Percentiles rank a stretch among this genome's conserved stretches.
phyloP scores from a whole-genome alignment of 35 echinoderm and acorn worm species.

The Eucidaris tribuloides region DNA sequence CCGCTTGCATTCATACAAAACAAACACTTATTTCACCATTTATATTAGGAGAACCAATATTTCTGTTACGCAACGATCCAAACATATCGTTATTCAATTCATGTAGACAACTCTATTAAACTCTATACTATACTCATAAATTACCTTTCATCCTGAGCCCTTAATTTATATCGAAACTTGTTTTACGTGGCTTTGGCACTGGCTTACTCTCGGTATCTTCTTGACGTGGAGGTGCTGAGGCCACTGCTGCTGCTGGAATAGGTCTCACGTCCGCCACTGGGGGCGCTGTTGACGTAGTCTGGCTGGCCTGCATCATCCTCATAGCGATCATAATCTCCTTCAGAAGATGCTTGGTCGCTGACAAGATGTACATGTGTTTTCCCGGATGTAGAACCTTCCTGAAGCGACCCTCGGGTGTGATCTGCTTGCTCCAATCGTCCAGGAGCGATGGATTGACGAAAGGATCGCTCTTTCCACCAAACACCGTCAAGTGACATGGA shows the following conservation, averaged over 20 bases:
- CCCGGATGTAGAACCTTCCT: conserved; percentile 74
- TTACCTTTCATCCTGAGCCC: too few relatives aligned
- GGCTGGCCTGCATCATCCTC: conserved; percentile 21
- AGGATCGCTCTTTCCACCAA: conserved; percentile 83
- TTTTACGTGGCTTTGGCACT: background rate
- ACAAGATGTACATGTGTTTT: conserved; percentile 83
- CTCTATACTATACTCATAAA: too few relatives aligned
- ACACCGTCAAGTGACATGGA: conserved; percentile 69
- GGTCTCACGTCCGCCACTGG: conserved; percentile 12
- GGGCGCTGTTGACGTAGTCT: background rate
- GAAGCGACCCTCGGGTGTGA: conserved; percentile 49
- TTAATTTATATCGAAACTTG: background rate
- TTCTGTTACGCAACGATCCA: too few relatives aligned
- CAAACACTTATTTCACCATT: too few relatives aligned
- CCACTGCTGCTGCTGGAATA: background rate
- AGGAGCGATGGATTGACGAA: conserved; percentile 74
- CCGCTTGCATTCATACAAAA: too few relatives aligned
- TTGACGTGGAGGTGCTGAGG: background rate
- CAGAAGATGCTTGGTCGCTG: conserved; percentile 54
- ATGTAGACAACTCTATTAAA: too few relatives aligned
- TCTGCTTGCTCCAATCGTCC: conserved; percentile 83
- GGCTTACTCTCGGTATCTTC: background rate
- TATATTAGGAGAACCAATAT: too few relatives aligned
- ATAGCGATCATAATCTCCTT: conserved; percentile 60
- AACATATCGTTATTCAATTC: too few relatives aligned